Percentiles rank a stretch among this genome's conserved stretches.
phyloP scores from a whole-genome alignment of 2,797 vertebrate genomes.

The Mionectes olivaceus region DNA sequence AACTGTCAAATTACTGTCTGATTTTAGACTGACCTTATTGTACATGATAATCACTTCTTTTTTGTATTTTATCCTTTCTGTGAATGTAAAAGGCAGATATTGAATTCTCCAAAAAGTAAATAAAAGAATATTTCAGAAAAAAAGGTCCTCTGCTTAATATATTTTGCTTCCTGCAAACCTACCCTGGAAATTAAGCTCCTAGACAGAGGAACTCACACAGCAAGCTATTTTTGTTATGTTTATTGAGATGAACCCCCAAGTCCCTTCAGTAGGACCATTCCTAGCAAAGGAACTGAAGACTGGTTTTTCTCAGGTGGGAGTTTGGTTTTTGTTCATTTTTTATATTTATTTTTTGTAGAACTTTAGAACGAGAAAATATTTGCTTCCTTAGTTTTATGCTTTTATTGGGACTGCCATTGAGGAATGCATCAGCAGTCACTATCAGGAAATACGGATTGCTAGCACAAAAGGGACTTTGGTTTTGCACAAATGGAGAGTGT shows the following conservation, averaged over 20 bases:
- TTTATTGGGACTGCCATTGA: background rate
- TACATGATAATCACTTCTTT: background rate
- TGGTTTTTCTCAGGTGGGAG: background rate
- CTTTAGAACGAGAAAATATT: background rate
- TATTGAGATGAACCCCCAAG: background rate
- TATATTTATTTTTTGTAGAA: background rate
- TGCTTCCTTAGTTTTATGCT: background rate
- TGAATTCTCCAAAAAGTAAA: background rate
- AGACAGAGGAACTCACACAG: background rate
- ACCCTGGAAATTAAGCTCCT: background rate
- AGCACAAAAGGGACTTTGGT: background rate
- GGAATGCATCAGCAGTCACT: background rate
- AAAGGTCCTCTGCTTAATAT: background rate
- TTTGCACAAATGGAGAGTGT: background rate
- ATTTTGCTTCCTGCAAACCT: background rate
- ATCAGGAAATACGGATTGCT: background rate
- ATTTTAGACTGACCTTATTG: background rate
- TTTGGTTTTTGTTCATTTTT: background rate
- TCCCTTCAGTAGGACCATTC: background rate
- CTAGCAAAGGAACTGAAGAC: background rate
- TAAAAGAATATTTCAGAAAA: background rate
- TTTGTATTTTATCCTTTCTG: background rate
- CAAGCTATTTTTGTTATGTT: background rate
- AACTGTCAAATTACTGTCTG: accelerated
- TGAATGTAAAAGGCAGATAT: background rate